A percentile compares a stretch with the other conserved stretches of the same genome.
Evolutionary conservation across 2,888 invertebrate genomes (phyloP).

Genomic region (Galerucella calmariensis): DNA sequence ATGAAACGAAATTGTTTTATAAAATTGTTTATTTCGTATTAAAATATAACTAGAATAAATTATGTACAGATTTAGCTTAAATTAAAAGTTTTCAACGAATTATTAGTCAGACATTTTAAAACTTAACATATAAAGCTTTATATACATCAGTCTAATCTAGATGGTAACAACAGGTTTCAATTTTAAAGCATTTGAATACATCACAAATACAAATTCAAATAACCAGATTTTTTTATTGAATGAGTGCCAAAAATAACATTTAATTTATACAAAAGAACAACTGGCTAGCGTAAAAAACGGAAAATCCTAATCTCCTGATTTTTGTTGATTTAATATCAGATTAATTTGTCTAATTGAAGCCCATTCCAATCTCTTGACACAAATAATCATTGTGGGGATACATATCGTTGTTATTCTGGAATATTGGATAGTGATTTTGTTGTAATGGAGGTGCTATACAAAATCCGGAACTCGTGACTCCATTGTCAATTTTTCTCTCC

Average conservation of each 20-base stretch:
- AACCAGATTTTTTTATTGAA: too few species aligned
- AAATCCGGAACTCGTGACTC: constrained; percentile 30
- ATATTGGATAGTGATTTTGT: constrained; percentile 38
- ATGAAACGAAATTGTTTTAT: neutral
- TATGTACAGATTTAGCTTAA: constrained; percentile 26
- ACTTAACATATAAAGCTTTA: constrained; percentile 40
- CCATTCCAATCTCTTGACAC: constrained; percentile 44
- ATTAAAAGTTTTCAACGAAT: constrained; percentile 17
- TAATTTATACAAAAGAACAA: too few species aligned
- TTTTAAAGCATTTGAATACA: neutral
- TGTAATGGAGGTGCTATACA: constrained; percentile 39
- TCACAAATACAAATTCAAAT: too few species aligned
- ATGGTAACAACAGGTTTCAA: constrained; percentile 24
- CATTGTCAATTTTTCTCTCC: constrained; percentile 40
- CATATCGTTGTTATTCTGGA: constrained; percentile 38
- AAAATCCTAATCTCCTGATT: neutral
- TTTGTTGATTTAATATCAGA: neutral
- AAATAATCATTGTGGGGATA: constrained; percentile 44
- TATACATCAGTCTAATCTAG: constrained; percentile 40
- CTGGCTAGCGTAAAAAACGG: too few species aligned
- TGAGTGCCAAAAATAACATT: too few species aligned
- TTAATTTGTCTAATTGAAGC: neutral
- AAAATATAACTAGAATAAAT: constrained; percentile 29
- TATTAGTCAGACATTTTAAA: constrained; percentile 29
- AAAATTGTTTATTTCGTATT: constrained; percentile 28